These are phyloP conservation scores for Macrosteles quadrilineatus DNA, from an alignment of 1,140 invertebrate species.

Conservation along the genomic window DNA sequence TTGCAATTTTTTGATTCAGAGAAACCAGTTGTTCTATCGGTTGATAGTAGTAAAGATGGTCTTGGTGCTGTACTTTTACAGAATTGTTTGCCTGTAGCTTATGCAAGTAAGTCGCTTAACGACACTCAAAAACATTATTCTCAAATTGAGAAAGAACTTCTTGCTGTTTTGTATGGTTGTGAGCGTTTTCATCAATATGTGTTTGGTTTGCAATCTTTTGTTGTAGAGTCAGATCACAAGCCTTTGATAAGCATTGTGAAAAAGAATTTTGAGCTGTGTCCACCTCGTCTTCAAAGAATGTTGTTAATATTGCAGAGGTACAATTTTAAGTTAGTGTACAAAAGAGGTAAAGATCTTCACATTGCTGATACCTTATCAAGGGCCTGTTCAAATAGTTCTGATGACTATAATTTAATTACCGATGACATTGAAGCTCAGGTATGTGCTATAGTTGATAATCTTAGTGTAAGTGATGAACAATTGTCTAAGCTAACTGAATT, in stretches of 20 bases:
- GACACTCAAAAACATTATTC: slow-evolving; percentile 49
- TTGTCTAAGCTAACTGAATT: neutral
- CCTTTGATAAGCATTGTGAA: neutral
- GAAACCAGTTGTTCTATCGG: neutral
- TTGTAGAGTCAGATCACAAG: neutral
- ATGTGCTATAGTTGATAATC: neutral
- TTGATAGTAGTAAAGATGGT: neutral
- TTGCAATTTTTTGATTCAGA: neutral
- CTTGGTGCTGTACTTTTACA: neutral
- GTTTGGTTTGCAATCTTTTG: neutral
- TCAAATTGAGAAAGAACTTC: slow-evolving; percentile 51
- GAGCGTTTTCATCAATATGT: slow-evolving; percentile 44
- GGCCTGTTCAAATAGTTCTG: neutral
- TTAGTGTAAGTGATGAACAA: slow-evolving; percentile 1
- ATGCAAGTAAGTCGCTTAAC: slow-evolving; percentile 3
- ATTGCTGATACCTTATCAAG: neutral
- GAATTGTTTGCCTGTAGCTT: neutral
- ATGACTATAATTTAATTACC: neutral
- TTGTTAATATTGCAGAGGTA: neutral
- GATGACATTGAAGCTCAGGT: slow-evolving; percentile 9
- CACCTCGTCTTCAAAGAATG: slow-evolving; percentile 5
- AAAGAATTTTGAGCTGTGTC: slow-evolving; percentile 1
- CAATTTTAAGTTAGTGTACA: neutral
- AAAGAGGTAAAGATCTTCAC: slow-evolving; percentile 1
- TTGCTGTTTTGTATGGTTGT: slow-evolving; percentile 46